Conservation (phyloP, 2,888 invertebrate species). For the Agrochola litura region DNA sequence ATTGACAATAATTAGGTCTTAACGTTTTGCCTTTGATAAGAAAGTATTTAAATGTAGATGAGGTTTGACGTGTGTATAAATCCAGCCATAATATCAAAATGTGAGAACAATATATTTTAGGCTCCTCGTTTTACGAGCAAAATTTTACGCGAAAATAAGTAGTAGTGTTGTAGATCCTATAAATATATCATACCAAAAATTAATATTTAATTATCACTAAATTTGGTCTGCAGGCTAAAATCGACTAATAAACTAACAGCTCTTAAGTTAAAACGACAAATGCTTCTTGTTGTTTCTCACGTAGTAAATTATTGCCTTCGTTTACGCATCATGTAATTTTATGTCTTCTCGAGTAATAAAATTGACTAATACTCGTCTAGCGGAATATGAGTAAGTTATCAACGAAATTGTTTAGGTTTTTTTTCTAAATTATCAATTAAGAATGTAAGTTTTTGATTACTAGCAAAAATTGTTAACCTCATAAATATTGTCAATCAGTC, state of each 20-base stretch:
- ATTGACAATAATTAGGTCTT: neutral
- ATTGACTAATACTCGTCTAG: constrained; percentile 53
- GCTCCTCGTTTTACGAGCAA: neutral
- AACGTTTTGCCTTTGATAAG: neutral
- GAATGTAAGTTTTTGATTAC: neutral
- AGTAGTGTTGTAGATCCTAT: constrained; percentile 1
- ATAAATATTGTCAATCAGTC: neutral
- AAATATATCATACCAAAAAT: neutral
- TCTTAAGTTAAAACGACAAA: constrained; percentile 62
- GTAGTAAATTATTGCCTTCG: constrained; percentile 61
- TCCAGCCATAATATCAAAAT: neutral
- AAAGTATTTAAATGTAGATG: neutral
- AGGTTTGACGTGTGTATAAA: neutral
- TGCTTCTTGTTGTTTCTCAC: constrained; percentile 65
- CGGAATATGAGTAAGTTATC: constrained; percentile 27
- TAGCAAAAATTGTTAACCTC: neutral
- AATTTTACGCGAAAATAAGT: neutral
- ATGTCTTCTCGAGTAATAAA: constrained; percentile 61
- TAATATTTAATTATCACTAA: neutral
- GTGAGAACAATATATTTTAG: neutral
- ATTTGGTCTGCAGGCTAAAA: constrained; percentile 13
- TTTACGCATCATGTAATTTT: constrained; percentile 57
- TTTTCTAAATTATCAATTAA: neutral
- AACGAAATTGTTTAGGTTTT: neutral
- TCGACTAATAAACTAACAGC: constrained; percentile 57